Conservation (phyloP, 2,797 vertebrate genomes). For the Diplodus sargus region DNA sequence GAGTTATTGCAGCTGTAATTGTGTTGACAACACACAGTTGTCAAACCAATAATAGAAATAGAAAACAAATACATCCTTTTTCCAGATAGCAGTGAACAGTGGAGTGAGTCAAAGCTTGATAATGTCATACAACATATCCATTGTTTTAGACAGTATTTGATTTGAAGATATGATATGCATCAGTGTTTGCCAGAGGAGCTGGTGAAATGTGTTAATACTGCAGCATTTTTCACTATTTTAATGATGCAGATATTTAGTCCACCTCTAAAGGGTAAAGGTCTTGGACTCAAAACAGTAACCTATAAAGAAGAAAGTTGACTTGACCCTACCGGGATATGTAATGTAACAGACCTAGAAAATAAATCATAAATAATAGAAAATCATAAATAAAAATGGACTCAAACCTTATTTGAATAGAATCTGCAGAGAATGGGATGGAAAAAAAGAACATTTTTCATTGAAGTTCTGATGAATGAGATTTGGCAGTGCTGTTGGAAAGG, state of each 20-base stretch:
- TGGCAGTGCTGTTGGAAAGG: slow-evolving; percentile 22
- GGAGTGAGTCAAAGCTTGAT: background rate
- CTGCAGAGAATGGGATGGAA: slow-evolving; percentile 16
- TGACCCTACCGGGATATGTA: background rate
- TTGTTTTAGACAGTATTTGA: background rate
- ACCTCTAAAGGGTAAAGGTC: slow-evolving; percentile 1
- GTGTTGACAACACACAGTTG: background rate
- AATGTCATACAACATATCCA: too few relatives aligned
- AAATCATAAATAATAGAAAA: background rate
- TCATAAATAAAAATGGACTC: background rate
- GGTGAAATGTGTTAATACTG: background rate
- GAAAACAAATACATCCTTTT: background rate
- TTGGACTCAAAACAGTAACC: background rate
- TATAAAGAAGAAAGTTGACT: background rate
- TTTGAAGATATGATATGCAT: background rate
- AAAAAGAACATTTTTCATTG: slow-evolving; percentile 15
- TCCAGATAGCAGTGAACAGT: slow-evolving; percentile 1
- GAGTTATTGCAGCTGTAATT: slow-evolving; percentile 6
- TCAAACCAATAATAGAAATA: slow-evolving; percentile 16
- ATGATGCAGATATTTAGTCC: background rate
- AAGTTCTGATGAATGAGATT: slow-evolving; percentile 51
- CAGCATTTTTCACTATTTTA: background rate
- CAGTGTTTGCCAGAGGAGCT: too few relatives aligned
- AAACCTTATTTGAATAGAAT: slow-evolving; percentile 23
- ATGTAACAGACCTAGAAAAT: slow-evolving; percentile 6